Percentiles rank a stretch among this genome's conserved stretches.
phyloP scores from a whole-genome alignment of 2,888 invertebrate genomes.

The Aspidiotus destructor region DNA sequence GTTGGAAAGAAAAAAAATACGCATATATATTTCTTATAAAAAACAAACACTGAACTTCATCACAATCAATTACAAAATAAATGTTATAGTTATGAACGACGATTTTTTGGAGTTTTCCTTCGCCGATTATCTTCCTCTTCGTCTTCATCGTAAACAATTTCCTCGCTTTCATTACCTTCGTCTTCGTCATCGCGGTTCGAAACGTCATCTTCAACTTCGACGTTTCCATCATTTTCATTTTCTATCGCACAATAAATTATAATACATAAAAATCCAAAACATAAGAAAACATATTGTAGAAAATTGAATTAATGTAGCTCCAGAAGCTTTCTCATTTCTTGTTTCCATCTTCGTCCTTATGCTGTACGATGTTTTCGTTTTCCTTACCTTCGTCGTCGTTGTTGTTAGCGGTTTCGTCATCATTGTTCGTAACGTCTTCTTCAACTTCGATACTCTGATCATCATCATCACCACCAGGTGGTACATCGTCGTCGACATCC shows the following conservation, averaged over 20 bases:
- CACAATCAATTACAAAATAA: neutral
- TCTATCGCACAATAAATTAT: too few species aligned
- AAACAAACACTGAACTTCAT: neutral
- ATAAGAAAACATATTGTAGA: too few species aligned
- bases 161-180: conserved; percentile 7
- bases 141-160: neutral
- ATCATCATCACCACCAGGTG: neutral
- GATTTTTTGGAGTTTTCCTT: neutral
- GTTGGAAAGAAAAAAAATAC: neutral
- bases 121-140: conserved; percentile 3
- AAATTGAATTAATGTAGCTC: too few species aligned
- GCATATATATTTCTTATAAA: neutral
- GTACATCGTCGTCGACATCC: conserved; percentile 11
- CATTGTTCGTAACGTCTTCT: neutral
- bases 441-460: conserved; percentile 5
- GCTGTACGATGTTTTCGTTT: neutral
- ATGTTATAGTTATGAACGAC: neutral
- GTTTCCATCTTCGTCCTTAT: neutral
- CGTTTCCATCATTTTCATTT: neutral
- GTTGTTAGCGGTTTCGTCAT: neutral
- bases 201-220: conserved; percentile 2
- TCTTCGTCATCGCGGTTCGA: neutral
- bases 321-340: neutral
- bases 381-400: neutral
- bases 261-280: too few species aligned